These are phyloP conservation scores for Coracopsis vasa DNA, from an alignment of 2,113 vertebrate species.

Conservation along the genomic window DNA sequence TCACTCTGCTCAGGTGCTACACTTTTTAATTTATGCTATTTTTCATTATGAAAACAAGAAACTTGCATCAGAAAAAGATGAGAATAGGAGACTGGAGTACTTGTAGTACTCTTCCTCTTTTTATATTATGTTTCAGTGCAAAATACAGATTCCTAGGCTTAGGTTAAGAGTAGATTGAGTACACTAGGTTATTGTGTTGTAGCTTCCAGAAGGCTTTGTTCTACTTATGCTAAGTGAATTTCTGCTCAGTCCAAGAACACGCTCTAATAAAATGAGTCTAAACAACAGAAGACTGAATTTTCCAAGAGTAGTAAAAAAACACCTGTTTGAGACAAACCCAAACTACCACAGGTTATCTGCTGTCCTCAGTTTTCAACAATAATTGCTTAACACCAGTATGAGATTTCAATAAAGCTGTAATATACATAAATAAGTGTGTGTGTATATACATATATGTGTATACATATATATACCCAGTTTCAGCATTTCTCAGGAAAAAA, in stretches of 20 bases:
- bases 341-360: background rate
- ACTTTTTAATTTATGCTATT: background rate
- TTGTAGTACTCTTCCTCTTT: background rate
- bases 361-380: background rate
- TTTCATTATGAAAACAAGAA: background rate
- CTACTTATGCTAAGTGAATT: background rate
- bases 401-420: background rate
- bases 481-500: background rate
- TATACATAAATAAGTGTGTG: background rate
- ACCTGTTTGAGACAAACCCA: background rate
- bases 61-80: background rate
- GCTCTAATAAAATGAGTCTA: background rate
- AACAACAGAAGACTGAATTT: background rate
- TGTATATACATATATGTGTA: background rate
- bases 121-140: background rate
- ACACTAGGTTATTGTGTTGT: background rate
- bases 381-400: background rate
- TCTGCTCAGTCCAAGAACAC: background rate
- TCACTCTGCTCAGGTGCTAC: background rate
- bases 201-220: background rate
- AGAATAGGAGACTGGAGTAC: background rate
- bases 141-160: background rate
- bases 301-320: background rate
- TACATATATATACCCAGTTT: background rate
- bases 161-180: background rate